phyloP scores from a whole-genome alignment of 2,888 invertebrate genomes.

The Amiota minor region DNA sequence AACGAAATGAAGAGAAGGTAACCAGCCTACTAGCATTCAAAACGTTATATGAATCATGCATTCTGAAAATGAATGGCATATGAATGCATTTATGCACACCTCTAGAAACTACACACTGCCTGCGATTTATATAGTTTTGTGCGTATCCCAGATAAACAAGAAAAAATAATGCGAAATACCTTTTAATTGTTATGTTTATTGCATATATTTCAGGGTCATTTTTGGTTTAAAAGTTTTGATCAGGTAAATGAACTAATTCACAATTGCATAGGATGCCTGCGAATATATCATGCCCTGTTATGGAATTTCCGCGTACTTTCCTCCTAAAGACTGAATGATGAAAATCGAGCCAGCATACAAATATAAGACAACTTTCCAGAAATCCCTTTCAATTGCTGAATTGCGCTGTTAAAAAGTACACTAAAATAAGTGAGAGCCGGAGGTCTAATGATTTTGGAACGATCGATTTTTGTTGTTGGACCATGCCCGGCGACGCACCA shows the following conservation, averaged over 20 bases:
- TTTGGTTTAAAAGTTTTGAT: conserved; percentile 46
- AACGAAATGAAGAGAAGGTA: background rate
- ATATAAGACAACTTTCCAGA: too few relatives aligned
- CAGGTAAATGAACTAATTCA: conserved; percentile 53
- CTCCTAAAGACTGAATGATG: too few relatives aligned
- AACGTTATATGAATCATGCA: too few relatives aligned
- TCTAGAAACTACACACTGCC: background rate
- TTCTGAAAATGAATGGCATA: too few relatives aligned
- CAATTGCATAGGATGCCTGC: conserved; percentile 6
- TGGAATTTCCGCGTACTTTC: too few relatives aligned
- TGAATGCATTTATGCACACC: too few relatives aligned
- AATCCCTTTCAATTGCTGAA: too few relatives aligned
- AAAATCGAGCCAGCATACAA: too few relatives aligned
- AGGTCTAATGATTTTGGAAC: conserved; percentile 78
- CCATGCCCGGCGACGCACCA: conserved; percentile 53
- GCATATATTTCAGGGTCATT: conserved; percentile 64
- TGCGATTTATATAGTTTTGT: conserved; percentile 55
- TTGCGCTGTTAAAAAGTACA: too few relatives aligned
- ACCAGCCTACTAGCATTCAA: too few relatives aligned
- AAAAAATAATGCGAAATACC: conserved; percentile 67
- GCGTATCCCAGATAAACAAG: conserved; percentile 58
- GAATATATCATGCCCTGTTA: too few relatives aligned
- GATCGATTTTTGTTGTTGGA: conserved; percentile 71
- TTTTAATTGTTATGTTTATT: conserved; percentile 68
- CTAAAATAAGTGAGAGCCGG: conserved; percentile 51